These are phyloP conservation scores for Pluvialis apricaria DNA, from an alignment of 2,113 vertebrate genomes.

Conservation along the genomic window DNA sequence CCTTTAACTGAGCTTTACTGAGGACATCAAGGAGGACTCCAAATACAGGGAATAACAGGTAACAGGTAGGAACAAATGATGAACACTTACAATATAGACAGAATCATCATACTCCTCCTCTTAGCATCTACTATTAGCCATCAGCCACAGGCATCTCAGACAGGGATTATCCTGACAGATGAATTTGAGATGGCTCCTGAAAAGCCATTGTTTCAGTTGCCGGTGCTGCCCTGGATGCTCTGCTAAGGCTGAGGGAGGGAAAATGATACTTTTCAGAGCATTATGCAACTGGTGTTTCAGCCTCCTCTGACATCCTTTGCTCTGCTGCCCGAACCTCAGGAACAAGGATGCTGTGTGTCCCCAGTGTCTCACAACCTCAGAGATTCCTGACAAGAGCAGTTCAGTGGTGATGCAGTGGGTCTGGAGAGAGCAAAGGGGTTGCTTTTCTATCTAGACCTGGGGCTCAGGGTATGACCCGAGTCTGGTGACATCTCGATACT, in stretches of 20 bases:
- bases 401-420: not conserved
- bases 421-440: not conserved
- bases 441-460: not conserved
- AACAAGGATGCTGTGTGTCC: not conserved
- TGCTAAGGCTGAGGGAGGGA: not conserved
- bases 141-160: not conserved
- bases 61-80: not conserved
- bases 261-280: not conserved
- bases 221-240: not conserved
- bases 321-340: not conserved
- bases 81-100: not conserved
- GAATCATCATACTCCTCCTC: not conserved
- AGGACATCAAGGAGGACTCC: not conserved
- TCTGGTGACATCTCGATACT: not conserved
- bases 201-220: not conserved
- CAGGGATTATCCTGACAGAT: not conserved
- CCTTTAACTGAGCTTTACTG: not conserved
- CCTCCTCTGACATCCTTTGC: not conserved
- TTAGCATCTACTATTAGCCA: not conserved
- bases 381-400: not conserved
- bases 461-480: not conserved
- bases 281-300: not conserved
- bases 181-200: not conserved
- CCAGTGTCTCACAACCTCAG: not conserved
- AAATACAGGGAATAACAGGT: not conserved